Percentiles rank a stretch among this genome's conserved stretches.
These are phyloP conservation scores for Agrochola lota DNA, from an alignment of 2,888 invertebrate genomes.

Conservation along the genomic window DNA sequence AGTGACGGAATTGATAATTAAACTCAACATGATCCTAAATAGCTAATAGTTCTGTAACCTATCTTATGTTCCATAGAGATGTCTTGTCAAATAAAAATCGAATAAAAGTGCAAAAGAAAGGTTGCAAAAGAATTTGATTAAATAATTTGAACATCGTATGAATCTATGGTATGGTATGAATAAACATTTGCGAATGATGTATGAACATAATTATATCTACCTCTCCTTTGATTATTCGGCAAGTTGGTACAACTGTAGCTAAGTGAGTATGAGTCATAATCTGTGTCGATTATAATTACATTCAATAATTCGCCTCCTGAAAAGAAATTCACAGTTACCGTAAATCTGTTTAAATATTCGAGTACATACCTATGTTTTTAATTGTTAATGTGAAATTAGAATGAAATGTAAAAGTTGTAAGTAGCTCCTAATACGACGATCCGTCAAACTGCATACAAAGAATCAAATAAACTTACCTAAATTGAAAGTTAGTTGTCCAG, in stretches of 20 bases:
- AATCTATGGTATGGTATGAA: background rate
- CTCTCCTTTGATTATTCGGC: slow-evolving; percentile 59
- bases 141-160: background rate
- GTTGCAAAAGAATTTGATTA: background rate
- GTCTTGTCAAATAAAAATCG: background rate
- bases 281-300: slow-evolving; percentile 84
- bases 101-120: no score
- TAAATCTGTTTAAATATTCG: slow-evolving; percentile 1
- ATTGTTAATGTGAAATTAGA: background rate
- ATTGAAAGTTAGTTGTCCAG: slow-evolving; percentile 88
- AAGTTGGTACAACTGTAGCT: slow-evolving; percentile 91
- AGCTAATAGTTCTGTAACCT: background rate
- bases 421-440: background rate
- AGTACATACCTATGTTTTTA: background rate
- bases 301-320: slow-evolving; percentile 57
- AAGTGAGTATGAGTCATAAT: slow-evolving; percentile 90
- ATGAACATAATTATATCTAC: slow-evolving; percentile 51
- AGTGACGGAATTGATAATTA: background rate
- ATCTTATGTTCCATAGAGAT: background rate
- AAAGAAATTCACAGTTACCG: slow-evolving; percentile 24
- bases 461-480: slow-evolving; percentile 75
- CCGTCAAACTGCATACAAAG: background rate
- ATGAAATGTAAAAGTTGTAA: background rate
- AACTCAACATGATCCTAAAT: background rate
- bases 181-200: background rate